Evolutionary conservation across 2,113 vertebrate species (phyloP).

Genomic region (Mustelus asterias): DNA sequence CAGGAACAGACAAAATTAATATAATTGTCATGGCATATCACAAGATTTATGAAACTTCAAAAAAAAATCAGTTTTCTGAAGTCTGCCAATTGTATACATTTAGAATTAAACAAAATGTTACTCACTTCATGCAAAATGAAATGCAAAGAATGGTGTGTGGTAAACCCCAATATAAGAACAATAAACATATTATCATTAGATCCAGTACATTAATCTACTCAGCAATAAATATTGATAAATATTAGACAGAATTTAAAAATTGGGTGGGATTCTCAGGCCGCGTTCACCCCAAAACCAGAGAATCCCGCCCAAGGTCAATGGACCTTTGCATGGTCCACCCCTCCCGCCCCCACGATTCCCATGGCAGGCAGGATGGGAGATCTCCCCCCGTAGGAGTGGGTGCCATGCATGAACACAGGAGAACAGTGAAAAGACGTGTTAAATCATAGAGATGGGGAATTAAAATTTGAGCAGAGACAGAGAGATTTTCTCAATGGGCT

Average conservation of each 20-base stretch:
- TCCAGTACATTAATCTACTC: not conserved
- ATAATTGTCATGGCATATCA: not conserved
- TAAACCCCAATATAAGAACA: not conserved
- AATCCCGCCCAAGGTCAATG: no score
- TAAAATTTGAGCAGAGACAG: not conserved
- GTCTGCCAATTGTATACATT: not conserved
- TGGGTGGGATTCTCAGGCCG: no score
- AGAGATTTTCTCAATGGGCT: not conserved
- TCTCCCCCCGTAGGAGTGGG: not conserved
- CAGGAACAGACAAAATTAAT: not conserved
- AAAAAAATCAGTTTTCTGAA: not conserved
- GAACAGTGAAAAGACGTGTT: not conserved
- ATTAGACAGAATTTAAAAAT: not conserved
- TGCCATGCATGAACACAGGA: not conserved
- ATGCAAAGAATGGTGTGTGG: not conserved
- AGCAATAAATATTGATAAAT: not conserved
- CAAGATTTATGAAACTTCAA: not conserved
- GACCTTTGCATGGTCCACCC: no score
- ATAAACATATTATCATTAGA: not conserved
- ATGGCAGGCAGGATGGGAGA: no score
- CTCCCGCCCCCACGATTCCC: no score
- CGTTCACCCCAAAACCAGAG: no score
- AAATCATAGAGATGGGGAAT: not conserved
- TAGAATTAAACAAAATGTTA: not conserved
- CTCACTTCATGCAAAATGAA: not conserved